Evolutionary conservation across 2,113 vertebrate genomes (phyloP), one percentile per base, ranked within the genome.

Genomic region (Archocentrus centrarchus): DNA sequence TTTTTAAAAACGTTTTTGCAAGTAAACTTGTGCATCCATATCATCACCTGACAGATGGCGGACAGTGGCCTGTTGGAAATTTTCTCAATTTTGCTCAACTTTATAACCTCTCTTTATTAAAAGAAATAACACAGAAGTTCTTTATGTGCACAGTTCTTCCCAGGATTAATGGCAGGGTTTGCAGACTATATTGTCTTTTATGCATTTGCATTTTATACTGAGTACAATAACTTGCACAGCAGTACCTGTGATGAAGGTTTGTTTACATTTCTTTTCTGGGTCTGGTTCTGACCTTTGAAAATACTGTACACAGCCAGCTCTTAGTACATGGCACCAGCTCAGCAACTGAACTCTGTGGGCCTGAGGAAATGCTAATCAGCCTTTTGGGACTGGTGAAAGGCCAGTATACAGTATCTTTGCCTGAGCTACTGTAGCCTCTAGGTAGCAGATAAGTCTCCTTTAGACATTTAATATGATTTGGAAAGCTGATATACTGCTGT

Each of bases 391-490:
- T 59, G 44, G 59, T 35, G 22, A 75, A 83, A 84, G 60, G 79
- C 85, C 77, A 63, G 75, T 50, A 44, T 64, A 85, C 77, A 82
- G 59, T 30, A 17, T 57, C 81, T 88, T 58, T 77, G 53, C 77
- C 66, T 10, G 77, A 66, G 77, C 86, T 37, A 37, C 66, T 37
- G 64, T 88, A 66, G 81, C 87, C 85, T 61, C 85, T 47, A 77
- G 87, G 70, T 5, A 77, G 75, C 80, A 83, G 88, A 92, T 86
- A 88, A 79, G 83, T 83, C 58, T 55, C 73, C 75, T 53, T 89
- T 77, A 85, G 77, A 86, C 44, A 22, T 87, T 83, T 82, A 89
- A 92, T 93, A 82, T 89, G 90, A 91, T 91, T 77, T 63, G 35
- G 77, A 83, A 82, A 70, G 80, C 83, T 86, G 90, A 91, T 88